Base-by-base conservation (phyloP, 2,888 invertebrate genomes). In the Sicus ferrugineus region DNA sequence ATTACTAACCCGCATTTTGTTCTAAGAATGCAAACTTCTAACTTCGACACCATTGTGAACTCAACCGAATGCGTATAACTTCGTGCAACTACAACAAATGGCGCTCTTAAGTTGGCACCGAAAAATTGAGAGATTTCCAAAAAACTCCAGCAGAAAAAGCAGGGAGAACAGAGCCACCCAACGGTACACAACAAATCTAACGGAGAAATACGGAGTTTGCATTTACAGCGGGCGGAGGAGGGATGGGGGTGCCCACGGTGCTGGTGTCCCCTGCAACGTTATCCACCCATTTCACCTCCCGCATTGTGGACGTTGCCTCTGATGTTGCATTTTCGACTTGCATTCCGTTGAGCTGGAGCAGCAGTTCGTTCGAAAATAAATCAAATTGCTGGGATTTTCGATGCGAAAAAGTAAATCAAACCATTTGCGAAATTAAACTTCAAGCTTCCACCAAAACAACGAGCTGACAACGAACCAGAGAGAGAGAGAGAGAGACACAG, bases 361-460 rank as follows among this genome's bases (percentile, higher is more conserved):
- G 31, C 38, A 16, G 14, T 59, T 61, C 61, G 38, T 61, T 61
- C 19, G 42, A 61, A 61, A 61, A 61, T 61, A 61, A 61, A 61
- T 61, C 61, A 61, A 61, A 61, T 38, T 23, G 42, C 14, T 26
- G 38, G 19, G 38, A 38, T 61, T 61, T 34, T 23, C 34, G 21
- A 61, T 42, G 61, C 34, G 38, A 61, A 61, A 59, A 42, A 61
- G 42, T 42, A 61, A 34, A 42, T 61, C 26, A 23, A 42, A 34
- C 61, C 61, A 61, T 61, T 61, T 61, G 61, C 61, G 26, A 61
- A 61, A 61, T 61, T 61, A 61, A 61, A 42, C 61, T 61, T 61
- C 34, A 61, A 61, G 61, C 26, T 26, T 42, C 19, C 38, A 38
- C 61, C 61, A 42, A 61, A 61, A 61, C 61, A 61, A 61, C 38